phyloP scores from a whole-genome alignment of 2,888 invertebrate species.

The Mylabris sibirica region DNA sequence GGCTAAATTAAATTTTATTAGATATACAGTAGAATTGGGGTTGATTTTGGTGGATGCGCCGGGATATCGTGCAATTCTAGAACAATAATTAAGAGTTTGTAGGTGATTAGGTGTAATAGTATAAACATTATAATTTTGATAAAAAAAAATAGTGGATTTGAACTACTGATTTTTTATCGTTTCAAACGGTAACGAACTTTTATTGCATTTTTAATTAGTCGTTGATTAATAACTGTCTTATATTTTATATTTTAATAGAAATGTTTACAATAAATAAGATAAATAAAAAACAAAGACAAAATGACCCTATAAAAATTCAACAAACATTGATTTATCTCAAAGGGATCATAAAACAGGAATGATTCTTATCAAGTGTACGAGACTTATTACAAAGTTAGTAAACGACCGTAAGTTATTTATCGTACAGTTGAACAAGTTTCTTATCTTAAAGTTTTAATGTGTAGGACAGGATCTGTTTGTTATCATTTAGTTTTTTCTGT shows the following conservation, averaged over 20 bases:
- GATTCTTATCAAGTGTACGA: background rate
- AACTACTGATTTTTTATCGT: too few relatives aligned
- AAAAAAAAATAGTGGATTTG: too few relatives aligned
- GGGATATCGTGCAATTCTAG: background rate
- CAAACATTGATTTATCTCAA: slow-evolving; percentile 2
- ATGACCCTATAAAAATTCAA: background rate
- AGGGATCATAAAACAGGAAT: background rate
- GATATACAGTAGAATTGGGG: too few relatives aligned
- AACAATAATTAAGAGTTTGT: too few relatives aligned
- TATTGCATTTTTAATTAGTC: too few relatives aligned
- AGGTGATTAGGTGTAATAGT: too few relatives aligned
- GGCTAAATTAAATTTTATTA: too few relatives aligned
- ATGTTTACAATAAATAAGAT: background rate
- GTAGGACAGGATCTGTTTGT: background rate
- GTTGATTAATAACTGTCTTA: background rate
- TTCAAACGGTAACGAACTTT: too few relatives aligned
- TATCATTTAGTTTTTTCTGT: background rate
- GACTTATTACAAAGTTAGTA: slow-evolving; percentile 9
- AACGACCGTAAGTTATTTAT: background rate
- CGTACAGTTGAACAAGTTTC: background rate
- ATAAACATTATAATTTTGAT: too few relatives aligned
- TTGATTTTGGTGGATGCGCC: background rate
- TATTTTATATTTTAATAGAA: background rate
- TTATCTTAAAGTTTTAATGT: slow-evolving; percentile 4
- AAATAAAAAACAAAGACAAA: background rate